Evolutionary conservation across 1,140 invertebrate species (phyloP), one percentile per base, ranked within the genome.

Genomic region (Drosophila melanogaster): DNA sequence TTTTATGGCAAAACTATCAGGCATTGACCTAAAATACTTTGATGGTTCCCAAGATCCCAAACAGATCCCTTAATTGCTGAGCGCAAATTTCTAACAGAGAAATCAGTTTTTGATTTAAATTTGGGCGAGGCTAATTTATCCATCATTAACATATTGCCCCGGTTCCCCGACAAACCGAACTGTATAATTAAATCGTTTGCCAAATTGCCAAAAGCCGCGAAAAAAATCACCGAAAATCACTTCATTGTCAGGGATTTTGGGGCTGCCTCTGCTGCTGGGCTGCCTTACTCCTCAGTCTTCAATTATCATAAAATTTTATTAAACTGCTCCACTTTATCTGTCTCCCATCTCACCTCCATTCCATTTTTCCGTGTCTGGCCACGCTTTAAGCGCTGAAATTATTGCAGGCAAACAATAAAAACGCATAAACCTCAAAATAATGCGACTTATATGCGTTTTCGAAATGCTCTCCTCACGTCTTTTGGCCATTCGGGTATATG

Each of bases 221-320:
- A 50, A 65, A 38, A 38, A 33, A 33, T 33, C 0, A 54, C 38
- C 62, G 61, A 66, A 75, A 81, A 89, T 87, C 76, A 71, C 83
- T 87, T 87, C 76, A 87, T 89, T 87, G 76, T 89, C 75, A 81
- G 83, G 35, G 24, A 30, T 17, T 61, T 43, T 73, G 54, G 50
- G 11, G 14, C 37, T 14, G 12, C 37, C 11, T 14, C 37, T 38
- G 17, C 46, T 58, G 35, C 17, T 49, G 35, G 46, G 22, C 40
- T 43, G 51, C 59, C 44, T 64, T 41, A 22, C 74, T 72, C 62
- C 58, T 65, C 81, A 17, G 47, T 44, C 60, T 71, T 66, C 83
- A 87, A 87, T 87, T 87, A 87, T 76, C 83, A 71, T 87, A 89
- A 87, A 87, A 89, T 89, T 87, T 87, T 83, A 89, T 87, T 69